Percentiles rank a stretch among this genome's conserved stretches.
Conservation (phyloP, 2,888 invertebrate genomes). For the Gastrophysa polygoni region DNA sequence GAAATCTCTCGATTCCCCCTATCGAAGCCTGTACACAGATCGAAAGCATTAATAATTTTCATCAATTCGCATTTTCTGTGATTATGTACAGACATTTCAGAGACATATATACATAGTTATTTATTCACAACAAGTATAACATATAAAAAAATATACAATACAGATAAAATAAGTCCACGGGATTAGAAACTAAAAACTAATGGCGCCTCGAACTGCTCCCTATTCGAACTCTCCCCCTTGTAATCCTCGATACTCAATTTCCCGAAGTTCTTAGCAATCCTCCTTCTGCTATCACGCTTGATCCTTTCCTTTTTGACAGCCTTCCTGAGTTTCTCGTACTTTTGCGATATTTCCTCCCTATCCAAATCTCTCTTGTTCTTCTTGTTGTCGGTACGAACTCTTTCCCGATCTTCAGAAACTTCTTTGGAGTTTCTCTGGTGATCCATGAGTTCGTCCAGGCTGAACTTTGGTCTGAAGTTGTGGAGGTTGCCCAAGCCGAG, state of each 20-base stretch:
- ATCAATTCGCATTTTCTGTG: no score
- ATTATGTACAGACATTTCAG: no score
- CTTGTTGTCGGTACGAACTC: conserved; percentile 14
- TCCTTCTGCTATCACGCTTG: conserved; percentile 47
- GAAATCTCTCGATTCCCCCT: no score
- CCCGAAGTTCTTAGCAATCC: conserved; percentile 47
- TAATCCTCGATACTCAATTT: conserved; percentile 22
- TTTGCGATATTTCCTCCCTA: conserved; percentile 33
- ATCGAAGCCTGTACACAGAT: no score
- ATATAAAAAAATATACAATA: conserved; percentile 20
- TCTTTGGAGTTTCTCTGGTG: conserved; percentile 10
- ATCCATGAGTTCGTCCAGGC: conserved; percentile 38
- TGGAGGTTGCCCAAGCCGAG: conserved; percentile 43
- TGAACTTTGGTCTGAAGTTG: conserved; percentile 42
- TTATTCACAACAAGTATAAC: conserved; percentile 10
- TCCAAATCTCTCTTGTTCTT: conserved; percentile 11
- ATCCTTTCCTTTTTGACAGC: conserved; percentile 44
- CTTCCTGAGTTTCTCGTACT: conserved; percentile 48
- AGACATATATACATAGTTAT: neutral
- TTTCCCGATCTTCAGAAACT: neutral
- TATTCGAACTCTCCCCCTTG: conserved; percentile 20
- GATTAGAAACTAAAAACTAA: conserved; percentile 48
- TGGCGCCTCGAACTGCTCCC: conserved; percentile 47
- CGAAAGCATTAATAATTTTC: no score
- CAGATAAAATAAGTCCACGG: neutral